These are phyloP conservation scores for Gambusia affinis DNA, from an alignment of 2,113 vertebrate genomes.

Conservation along the genomic window DNA sequence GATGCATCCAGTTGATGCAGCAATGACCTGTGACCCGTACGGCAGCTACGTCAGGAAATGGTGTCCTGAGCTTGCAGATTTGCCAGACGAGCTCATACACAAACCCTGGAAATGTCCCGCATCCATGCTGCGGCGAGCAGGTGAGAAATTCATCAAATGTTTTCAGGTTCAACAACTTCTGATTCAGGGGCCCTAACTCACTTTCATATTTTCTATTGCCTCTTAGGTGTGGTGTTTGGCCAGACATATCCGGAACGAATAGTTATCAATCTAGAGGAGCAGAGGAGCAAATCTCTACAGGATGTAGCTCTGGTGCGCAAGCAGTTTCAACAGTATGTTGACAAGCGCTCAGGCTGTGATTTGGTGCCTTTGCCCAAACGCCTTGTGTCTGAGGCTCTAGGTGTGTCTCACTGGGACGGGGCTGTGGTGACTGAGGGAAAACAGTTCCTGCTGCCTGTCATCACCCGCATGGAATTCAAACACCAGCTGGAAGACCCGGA, in stretches of 20 bases:
- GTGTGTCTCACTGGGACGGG: constrained; percentile 27
- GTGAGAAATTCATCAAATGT: constrained; percentile 45
- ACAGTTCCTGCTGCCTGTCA: constrained; percentile 76
- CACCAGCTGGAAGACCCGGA: constrained; percentile 69
- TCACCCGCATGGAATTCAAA: constrained; percentile 81
- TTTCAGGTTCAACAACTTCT: neutral
- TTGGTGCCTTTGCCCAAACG: constrained; percentile 72
- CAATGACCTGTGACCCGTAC: constrained; percentile 77
- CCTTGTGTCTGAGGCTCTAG: constrained; percentile 70
- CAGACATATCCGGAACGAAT: constrained; percentile 70
- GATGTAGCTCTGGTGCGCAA: constrained; percentile 69
- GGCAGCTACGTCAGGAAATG: constrained; percentile 74
- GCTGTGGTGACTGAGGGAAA: constrained; percentile 35
- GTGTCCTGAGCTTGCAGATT: constrained; percentile 77
- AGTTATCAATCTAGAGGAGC: constrained; percentile 72
- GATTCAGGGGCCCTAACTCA: neutral
- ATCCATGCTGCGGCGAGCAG: constrained; percentile 70
- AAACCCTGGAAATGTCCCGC: constrained; percentile 78
- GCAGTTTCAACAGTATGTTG: constrained; percentile 68
- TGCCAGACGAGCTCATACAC: constrained; percentile 79
- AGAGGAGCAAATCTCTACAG: constrained; percentile 70
- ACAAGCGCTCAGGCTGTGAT: constrained; percentile 74
- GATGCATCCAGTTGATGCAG: constrained; percentile 78
- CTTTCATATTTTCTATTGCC: neutral
- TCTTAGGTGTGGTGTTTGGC: constrained; percentile 69